Evolutionary conservation across 2,113 vertebrate species (phyloP).

Genomic region (Phrynosoma platyrhinos): DNA sequence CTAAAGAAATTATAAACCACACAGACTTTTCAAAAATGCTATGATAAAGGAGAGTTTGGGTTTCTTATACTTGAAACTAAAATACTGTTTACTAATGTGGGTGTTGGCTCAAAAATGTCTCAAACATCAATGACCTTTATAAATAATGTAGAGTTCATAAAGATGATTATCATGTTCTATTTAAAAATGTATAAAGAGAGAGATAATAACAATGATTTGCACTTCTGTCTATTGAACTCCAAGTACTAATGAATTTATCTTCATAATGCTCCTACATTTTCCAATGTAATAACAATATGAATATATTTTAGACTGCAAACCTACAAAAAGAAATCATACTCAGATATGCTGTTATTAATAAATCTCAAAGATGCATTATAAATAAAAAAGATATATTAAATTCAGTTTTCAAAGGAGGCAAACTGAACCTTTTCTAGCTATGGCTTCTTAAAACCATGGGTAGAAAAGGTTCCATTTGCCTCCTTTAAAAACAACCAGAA

Average conservation of each 20-base stretch:
- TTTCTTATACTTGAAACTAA: constrained; percentile 55
- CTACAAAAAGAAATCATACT: neutral
- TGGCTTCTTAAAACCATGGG: neutral
- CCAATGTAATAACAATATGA: constrained; percentile 37
- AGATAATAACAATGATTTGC: constrained; percentile 77
- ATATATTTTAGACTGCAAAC: constrained; percentile 11
- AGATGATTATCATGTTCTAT: constrained; percentile 78
- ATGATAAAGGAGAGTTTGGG: constrained; percentile 39
- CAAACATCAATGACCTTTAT: constrained; percentile 75
- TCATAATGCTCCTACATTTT: constrained; percentile 60
- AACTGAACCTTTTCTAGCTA: too few relatives aligned
- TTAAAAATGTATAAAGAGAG: constrained; percentile 79
- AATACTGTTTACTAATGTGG: constrained; percentile 67
- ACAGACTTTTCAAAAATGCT: constrained; percentile 16
- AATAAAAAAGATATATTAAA: neutral
- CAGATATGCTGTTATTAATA: neutral
- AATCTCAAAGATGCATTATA: neutral
- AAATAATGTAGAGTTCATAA: constrained; percentile 77
- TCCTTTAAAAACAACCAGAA: neutral
- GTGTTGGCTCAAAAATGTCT: constrained; percentile 63
- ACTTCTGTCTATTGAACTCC: constrained; percentile 70
- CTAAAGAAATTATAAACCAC: constrained; percentile 34
- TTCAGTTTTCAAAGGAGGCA: too few relatives aligned
- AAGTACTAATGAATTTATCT: constrained; percentile 60
- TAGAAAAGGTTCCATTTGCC: neutral